Evolutionary conservation across 2,113 vertebrate genomes (phyloP).

Genomic region (Pandion haliaetus): DNA sequence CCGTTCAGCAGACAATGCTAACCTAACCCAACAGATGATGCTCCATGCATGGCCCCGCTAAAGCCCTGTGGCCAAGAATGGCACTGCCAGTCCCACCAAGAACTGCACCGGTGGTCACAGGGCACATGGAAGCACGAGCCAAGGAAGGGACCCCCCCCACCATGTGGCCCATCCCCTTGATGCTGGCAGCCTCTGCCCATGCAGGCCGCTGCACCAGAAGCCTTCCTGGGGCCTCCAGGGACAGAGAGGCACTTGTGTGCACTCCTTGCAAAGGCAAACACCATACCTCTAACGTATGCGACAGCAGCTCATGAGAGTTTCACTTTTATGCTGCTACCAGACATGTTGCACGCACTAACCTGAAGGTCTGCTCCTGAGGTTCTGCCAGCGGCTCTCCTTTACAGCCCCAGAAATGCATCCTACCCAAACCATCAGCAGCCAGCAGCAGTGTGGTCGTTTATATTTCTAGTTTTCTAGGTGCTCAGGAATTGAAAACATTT

Average conservation of each 20-base stretch:
- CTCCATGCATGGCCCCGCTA: fast-evolving
- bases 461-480: not conserved
- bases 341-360: not conserved
- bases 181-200: not conserved
- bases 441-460: fast-evolving
- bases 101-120: fast-evolving
- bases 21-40: not conserved
- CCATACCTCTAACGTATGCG: fast-evolving
- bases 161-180: fast-evolving
- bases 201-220: not conserved
- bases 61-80: not conserved
- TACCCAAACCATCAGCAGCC: not conserved
- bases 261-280: not conserved
- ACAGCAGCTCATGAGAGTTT: fast-evolving
- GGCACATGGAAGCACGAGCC: fast-evolving
- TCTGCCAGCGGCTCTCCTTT: not conserved
- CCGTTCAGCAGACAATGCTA: fast-evolving
- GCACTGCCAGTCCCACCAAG: not conserved
- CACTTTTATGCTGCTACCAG: not conserved
- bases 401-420: not conserved
- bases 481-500: not conserved
- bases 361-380: not conserved
- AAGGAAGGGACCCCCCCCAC: not conserved
- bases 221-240: not conserved
- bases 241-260: not conserved